These are phyloP conservation scores for Rostratula benghalensis DNA, from an alignment of 2,113 vertebrate genomes.

Conservation along the genomic window DNA sequence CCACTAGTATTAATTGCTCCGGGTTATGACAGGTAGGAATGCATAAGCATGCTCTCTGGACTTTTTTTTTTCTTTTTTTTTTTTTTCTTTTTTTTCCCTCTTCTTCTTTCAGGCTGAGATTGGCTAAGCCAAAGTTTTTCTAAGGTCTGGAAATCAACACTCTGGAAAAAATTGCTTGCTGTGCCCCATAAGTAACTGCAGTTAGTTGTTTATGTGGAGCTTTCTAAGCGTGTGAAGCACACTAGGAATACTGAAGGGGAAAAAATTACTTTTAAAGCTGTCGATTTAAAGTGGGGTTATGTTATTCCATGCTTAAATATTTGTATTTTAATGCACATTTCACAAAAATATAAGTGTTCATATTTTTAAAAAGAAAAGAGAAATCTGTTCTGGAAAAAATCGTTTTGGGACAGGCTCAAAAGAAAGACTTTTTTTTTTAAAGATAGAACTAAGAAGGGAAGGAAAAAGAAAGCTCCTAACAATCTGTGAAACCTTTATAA, in stretches of 20 bases:
- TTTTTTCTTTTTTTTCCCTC: not conserved
- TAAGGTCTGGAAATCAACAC: constrained; percentile 5
- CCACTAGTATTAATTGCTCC: not conserved
- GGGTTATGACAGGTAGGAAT: constrained; percentile 51
- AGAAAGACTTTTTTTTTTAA: not conserved
- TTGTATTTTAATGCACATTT: not conserved
- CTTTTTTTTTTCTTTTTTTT: not conserved
- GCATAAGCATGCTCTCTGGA: not conserved
- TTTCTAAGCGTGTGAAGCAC: not conserved
- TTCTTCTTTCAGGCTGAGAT: not conserved
- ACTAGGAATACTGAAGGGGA: not conserved
- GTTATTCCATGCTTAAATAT: not conserved
- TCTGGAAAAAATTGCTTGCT: not conserved
- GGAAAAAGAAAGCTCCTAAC: not conserved
- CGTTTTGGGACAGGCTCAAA: not conserved
- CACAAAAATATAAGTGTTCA: not conserved
- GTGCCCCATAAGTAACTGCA: not conserved
- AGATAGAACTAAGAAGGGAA: not conserved
- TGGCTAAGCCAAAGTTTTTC: constrained; percentile 12
- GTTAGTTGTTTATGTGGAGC: not conserved
- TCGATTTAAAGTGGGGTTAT: not conserved
- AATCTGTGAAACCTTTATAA: not conserved
- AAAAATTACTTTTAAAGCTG: not conserved
- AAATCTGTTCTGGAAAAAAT: not conserved
- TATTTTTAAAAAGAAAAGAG: not conserved